Evolutionary conservation across 64 coral and sea anemone genomes (phyloP).

Genomic region (Trachythela sp.): DNA sequence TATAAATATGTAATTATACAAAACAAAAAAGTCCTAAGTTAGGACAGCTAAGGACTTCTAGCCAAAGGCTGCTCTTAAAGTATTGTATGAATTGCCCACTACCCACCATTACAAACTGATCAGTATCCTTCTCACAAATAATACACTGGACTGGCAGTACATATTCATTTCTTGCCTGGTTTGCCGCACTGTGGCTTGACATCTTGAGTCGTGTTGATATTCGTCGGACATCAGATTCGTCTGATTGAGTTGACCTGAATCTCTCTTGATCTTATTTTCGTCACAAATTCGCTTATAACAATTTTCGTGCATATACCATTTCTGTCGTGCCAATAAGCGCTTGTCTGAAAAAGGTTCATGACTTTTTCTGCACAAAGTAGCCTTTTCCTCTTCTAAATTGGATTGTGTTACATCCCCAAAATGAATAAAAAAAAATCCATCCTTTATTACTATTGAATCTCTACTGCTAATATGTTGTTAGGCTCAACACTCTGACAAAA

Average conservation of each 20-base stretch:
- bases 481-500: no score
- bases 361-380: not conserved
- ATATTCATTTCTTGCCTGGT: not conserved
- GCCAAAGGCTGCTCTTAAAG: not conserved
- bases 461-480: no score
- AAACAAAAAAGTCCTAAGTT: no score
- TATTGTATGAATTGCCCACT: not conserved
- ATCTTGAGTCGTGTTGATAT: not conserved
- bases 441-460: no score
- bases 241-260: not conserved
- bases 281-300: not conserved
- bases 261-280: not conserved
- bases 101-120: not conserved
- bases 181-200: not conserved
- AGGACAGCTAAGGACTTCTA: no score
- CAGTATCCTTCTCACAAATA: not conserved
- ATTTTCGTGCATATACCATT: not conserved
- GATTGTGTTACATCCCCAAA: not conserved
- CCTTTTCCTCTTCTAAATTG: not conserved
- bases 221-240: not conserved
- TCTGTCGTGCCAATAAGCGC: not conserved
- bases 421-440: not conserved
- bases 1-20: no score
- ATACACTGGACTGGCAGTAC: conserved; percentile 1
- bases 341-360: not conserved